Evolutionary conservation across 2,797 vertebrate genomes (phyloP), one percentile per base, ranked within the genome.

Genomic region (Ciconia nigra): DNA sequence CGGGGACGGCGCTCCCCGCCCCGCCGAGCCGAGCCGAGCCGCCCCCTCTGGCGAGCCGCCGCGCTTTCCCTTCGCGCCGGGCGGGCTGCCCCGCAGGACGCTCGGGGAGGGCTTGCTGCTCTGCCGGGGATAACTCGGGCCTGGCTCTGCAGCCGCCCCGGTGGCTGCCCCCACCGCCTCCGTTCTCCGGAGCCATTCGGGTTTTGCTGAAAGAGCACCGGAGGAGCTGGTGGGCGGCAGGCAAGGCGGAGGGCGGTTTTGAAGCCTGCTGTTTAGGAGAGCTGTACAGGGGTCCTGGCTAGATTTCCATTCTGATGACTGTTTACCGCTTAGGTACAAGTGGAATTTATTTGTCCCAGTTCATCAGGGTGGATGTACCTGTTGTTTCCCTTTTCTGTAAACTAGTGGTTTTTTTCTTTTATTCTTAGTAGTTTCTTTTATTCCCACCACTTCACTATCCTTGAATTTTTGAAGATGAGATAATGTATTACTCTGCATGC

Each of bases 201-300:
- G 51, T 7, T 41, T 15, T 24, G 61, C 37, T 21, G 54, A 11
- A 5, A 25, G 42, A 24, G 14, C 17, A 0, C 28, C 15, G 3
- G 0, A 6, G 55, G 2, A 8, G 51, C 22, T 3, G 57, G 15
- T 0, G 26, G 69, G 0, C 12, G 31, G 57, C 26, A 5, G 87
- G 47, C 70, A 2, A 7, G 31, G 58, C 6, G 1, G 4, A 26
- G 46, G 0, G 33, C 0, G 29, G 35, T 6, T n/a, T 9, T 22
- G 57, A 29, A 44, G 39, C 10, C 26, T 2, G 21, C 21, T 33
- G 0, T 24, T 31, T 7, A 11, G 31, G 24, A 76, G 47, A 9
- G 2, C 9, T 22, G 5, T 16, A 0, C 7, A 4, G 41, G 49
- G 33, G 9, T 24, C 26, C 11, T 9, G 41, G 13, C 3, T 44